Base-by-base conservation (phyloP, 2,888 invertebrate species). In the Epirrhoe alternata region DNA sequence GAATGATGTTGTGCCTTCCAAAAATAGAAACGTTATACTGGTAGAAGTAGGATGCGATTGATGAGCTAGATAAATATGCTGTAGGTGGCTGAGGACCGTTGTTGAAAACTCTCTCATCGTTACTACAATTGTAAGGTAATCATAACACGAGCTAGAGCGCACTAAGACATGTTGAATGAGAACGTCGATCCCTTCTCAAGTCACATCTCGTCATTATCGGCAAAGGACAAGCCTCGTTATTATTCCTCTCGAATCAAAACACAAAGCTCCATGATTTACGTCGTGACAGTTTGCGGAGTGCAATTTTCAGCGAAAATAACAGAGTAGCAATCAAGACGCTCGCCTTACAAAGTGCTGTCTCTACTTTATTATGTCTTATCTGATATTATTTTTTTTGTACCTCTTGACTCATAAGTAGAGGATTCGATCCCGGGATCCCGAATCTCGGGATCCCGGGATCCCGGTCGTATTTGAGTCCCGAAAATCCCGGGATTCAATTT, bases 221-320 rank as follows among this genome's bases (percentile, higher is more conserved):
- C 47, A 7, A 5, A 14, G 47, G 47, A 12, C 47, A 16, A 47
- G 45, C 16, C 47, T 47, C 12, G 6, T 47, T 16, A 47, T 50
- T 38, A 17, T 38, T 54, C 33, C 35, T 17, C 31, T 35, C 38
- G 45, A 30, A 56, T 14, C 45, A 55, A 55, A 45, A 14, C 17
- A 24, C n/a, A 45, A 56, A 45, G 56, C 56, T 14, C 45, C 24
- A 31, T 30, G 1, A 31, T 56, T 56, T n/a, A 12, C 30, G 17
- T 56, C 30, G 24, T 16, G 57, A 33, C 57, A 33, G 16, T 49
- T 57, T 16, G 33, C 16, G 16, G 12, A 49, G 33, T 57, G 55
- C 33, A 57, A 45, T 24, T 42, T 12, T 24, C n/a, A 17, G 24
- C 6, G 8, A 42, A 55, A 55, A 42, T 42, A 33, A 30, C 14